Evolutionary conservation across 2,797 vertebrate species (phyloP).

Genomic region (Morelia viridis): DNA sequence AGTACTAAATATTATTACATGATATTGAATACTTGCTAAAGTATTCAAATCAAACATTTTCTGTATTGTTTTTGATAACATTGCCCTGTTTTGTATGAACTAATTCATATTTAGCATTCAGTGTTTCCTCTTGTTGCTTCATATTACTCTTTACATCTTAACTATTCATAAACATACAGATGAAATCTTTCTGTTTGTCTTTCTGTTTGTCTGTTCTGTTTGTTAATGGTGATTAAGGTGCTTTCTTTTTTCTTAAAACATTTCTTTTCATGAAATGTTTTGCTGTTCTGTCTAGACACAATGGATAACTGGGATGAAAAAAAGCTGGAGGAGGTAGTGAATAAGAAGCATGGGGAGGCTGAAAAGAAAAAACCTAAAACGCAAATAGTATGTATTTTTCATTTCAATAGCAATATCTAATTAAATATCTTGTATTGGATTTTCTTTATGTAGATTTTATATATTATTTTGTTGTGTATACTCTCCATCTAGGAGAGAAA

Average conservation of each 20-base stretch:
- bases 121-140: neutral
- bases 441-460: neutral
- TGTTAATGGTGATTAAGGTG: neutral
- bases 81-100: neutral
- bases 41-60: neutral
- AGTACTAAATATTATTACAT: neutral
- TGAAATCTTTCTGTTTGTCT: neutral
- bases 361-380: constrained; percentile 98
- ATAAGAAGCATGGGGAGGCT: constrained; percentile 95
- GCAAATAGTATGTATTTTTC: constrained; percentile 83
- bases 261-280: constrained; percentile 1
- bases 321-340: constrained; percentile 95
- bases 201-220: neutral
- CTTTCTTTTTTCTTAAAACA: neutral
- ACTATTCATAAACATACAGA: neutral
- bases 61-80: neutral
- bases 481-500: neutral
- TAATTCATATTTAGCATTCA: neutral
- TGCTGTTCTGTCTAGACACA: constrained; percentile 80
- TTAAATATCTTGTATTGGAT: constrained; percentile 23
- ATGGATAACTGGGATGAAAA: constrained; percentile 99
- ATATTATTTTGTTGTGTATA: neutral
- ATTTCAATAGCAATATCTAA: constrained; percentile 41
- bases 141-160: neutral
- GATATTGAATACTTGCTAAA: neutral